Evolutionary conservation across 2,797 vertebrate genomes (phyloP).

Genomic region (Macropus fuliginosus): DNA sequence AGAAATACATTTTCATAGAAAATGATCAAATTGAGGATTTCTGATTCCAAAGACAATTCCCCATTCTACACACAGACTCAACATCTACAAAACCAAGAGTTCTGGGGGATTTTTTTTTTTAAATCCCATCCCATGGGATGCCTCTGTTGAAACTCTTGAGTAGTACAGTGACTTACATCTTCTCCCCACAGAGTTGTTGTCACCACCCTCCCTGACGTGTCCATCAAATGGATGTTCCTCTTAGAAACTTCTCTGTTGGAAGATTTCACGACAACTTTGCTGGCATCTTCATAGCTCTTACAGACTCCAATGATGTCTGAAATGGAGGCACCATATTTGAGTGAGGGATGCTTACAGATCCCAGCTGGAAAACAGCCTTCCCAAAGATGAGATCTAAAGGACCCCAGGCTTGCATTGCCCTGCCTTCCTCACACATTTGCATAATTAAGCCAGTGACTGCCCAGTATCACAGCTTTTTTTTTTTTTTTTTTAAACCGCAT

Average conservation of each 20-base stretch:
- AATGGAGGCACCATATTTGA: slow-evolving; percentile 69
- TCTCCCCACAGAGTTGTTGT: slow-evolving; percentile 94
- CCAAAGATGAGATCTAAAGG: slow-evolving; percentile 57
- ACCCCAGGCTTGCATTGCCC: neutral
- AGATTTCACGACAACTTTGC: slow-evolving; percentile 92
- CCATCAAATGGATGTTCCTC: slow-evolving; percentile 93
- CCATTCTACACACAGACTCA: neutral
- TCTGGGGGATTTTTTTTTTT: no score
- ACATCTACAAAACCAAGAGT: neutral
- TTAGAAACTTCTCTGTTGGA: slow-evolving; percentile 95
- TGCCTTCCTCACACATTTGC: neutral
- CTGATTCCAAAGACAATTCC: neutral
- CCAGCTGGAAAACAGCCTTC: slow-evolving; percentile 9
- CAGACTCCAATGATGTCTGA: slow-evolving; percentile 98
- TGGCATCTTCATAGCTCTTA: slow-evolving; percentile 92
- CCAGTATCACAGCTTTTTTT: slow-evolving; percentile 34
- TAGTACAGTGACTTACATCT: slow-evolving; percentile 88
- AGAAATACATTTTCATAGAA: neutral
- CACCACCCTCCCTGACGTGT: slow-evolving; percentile 94
- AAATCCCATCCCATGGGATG: no score
- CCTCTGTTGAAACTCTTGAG: neutral
- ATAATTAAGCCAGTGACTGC: neutral
- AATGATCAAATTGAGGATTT: slow-evolving; percentile 36
- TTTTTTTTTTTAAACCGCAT: slow-evolving; percentile 40
- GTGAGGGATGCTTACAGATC: slow-evolving; percentile 60